Evolutionary conservation across 1,140 invertebrate genomes (phyloP), one percentile per base, ranked within the genome.

Genomic region (Bombyx mandarina): DNA sequence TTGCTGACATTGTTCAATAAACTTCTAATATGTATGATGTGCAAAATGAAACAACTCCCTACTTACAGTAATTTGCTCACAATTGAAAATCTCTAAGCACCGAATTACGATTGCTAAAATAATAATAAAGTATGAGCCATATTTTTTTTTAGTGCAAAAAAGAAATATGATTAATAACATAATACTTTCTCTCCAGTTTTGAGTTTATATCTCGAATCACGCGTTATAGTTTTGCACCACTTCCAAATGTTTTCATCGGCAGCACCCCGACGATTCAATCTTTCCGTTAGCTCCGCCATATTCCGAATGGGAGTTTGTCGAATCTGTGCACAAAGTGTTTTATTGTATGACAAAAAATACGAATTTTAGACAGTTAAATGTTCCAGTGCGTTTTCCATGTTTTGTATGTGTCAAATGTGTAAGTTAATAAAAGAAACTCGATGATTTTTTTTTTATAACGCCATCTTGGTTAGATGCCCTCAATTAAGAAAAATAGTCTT

Each of bases 191-290:
- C 51, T 8, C 51, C 22, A 35, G 10, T 35, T 18, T n/a, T 8
- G n/a, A n/a, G 22, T 52, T 35, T 42, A 65, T 63, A 56, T 52
- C 26, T 35, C 26, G 26, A 2, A 35, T 59, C n/a, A 35, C 44
- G 8, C 72, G 65, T 49, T 65, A 66, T 0, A 69, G 47, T 77
- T n/a, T 65, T 60, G 54, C 75, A 85, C 78, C 78, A 80, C 22
- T 68, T 72, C 71, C 74, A 75, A 7, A 85, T 57, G 58, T 79
- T 75, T 42, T 73, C 73, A 54, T 85, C 77, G 6, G 71, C 70
- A 6, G 82, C 79, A 3, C 79, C 79, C 2, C 79, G 71, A 43
- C 51, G 58, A 18, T 80, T 69, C 43, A 82, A 61, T 2, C 70
- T 62, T 12, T 75, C 69, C 1, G 63, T 60, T 6, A 80, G 22